Conservation (phyloP, 2,888 invertebrate genomes). For the Priocnemis perturbator region DNA sequence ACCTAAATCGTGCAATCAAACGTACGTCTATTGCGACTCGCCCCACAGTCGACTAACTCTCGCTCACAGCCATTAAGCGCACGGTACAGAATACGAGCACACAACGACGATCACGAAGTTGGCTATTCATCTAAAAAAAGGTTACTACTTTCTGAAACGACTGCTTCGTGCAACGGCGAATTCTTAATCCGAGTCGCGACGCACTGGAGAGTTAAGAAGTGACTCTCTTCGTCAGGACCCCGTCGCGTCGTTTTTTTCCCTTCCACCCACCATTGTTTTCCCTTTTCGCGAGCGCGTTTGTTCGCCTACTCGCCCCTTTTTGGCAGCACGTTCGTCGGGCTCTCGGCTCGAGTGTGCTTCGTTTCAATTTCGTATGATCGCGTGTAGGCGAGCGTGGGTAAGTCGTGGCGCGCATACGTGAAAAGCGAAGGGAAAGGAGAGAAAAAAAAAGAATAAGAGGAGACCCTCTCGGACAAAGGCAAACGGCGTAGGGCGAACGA, state of each 20-base stretch:
- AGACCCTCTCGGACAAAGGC: slow-evolving; percentile 37
- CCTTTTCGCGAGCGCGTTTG: neutral
- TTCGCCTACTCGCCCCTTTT: neutral
- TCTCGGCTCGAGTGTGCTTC: neutral
- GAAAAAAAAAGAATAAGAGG: neutral
- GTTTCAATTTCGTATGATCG: neutral
- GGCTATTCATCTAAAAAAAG: too few relatives aligned
- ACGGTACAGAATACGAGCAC: too few relatives aligned
- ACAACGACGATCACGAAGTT: too few relatives aligned
- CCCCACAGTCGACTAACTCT: too few relatives aligned
- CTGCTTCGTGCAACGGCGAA: neutral
- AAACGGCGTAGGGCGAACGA: neutral
- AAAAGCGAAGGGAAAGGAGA: too few relatives aligned
- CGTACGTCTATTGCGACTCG: too few relatives aligned
- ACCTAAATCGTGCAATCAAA: too few relatives aligned
- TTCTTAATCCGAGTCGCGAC: neutral
- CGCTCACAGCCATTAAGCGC: too few relatives aligned
- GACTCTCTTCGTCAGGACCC: neutral
- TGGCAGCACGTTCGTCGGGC: neutral
- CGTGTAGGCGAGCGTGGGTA: slow-evolving; percentile 26
- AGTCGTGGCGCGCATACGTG: slow-evolving; percentile 11
- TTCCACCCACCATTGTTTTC: too few relatives aligned
- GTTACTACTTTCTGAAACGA: neutral
- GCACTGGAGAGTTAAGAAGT: neutral
- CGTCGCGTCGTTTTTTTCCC: too few relatives aligned